Conservation (phyloP, 2,797 vertebrate species). For the Chelidonichthys spinosus region DNA sequence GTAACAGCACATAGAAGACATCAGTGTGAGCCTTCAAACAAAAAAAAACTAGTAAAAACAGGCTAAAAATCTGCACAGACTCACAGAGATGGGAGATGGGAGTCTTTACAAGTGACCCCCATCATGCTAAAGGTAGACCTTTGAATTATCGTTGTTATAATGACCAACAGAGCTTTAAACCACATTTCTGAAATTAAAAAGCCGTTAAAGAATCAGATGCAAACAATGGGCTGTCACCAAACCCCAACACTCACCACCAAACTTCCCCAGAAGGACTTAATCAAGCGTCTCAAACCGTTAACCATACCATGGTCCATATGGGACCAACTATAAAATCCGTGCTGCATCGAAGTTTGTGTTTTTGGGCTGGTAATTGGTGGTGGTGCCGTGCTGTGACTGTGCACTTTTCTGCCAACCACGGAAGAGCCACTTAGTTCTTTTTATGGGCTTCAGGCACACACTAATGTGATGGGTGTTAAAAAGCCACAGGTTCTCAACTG, state of each 20-base stretch:
- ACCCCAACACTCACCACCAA: slow-evolving; percentile 23
- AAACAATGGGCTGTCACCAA: slow-evolving; percentile 26
- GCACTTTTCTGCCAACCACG: slow-evolving; percentile 54
- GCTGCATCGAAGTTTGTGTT: slow-evolving; percentile 49
- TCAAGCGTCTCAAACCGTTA: slow-evolving; percentile 44
- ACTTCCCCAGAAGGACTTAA: slow-evolving; percentile 45
- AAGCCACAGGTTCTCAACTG: slow-evolving; percentile 63
- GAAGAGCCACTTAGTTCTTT: slow-evolving; percentile 51
- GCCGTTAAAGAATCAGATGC: slow-evolving; percentile 12
- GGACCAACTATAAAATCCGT: slow-evolving; percentile 49
- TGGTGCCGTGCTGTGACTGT: slow-evolving; percentile 59
- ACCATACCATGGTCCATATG: slow-evolving; percentile 44
- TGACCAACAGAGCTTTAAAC: not conserved
- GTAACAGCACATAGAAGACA: too few species aligned
- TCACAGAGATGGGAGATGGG: not conserved
- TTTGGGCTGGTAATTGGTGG: slow-evolving; percentile 64
- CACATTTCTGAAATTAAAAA: not conserved
- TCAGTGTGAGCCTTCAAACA: not conserved
- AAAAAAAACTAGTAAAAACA: not conserved
- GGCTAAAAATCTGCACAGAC: not conserved
- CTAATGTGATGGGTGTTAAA: slow-evolving; percentile 71
- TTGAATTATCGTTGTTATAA: not conserved
- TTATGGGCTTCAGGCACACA: slow-evolving; percentile 64
- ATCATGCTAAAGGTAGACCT: not conserved
- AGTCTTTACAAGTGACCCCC: not conserved